Conservation (phyloP, 2,797 vertebrate genomes). For the Phrynocephalus vlangalii region DNA sequence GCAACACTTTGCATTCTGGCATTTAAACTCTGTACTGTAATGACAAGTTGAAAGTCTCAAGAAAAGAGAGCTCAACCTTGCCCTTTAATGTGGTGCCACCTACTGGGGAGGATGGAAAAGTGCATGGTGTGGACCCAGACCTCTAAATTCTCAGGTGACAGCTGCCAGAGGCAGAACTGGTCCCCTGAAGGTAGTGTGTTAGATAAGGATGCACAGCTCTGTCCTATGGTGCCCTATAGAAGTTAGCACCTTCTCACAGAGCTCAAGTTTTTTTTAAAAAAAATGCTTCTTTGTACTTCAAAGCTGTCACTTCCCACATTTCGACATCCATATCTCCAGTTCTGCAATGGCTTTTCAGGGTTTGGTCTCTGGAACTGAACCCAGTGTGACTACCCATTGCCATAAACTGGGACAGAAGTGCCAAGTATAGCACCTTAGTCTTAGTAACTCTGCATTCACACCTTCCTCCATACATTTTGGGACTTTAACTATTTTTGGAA, state of each 20-base stretch:
- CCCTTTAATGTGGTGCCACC: slow-evolving; percentile 50
- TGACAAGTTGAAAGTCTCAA: background rate
- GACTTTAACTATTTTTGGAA: background rate
- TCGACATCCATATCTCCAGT: background rate
- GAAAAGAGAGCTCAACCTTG: background rate
- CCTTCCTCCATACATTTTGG: background rate
- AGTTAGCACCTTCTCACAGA: background rate
- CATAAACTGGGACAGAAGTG: background rate
- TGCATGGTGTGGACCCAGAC: background rate
- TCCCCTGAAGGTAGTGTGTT: background rate
- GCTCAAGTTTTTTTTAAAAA: background rate
- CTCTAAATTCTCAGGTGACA: background rate
- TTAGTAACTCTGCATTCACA: background rate
- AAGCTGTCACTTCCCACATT: no score
- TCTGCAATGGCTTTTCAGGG: background rate
- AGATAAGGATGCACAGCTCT: background rate
- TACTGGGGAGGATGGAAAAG: slow-evolving; percentile 47
- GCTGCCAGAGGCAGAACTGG: background rate
- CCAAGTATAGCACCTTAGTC: background rate
- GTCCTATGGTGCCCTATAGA: no score
- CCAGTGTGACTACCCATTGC: background rate
- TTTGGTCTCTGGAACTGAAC: background rate
- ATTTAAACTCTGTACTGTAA: background rate
- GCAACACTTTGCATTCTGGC: background rate
- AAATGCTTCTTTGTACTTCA: background rate